Percentiles rank a stretch among this genome's conserved stretches.
Conservation (phyloP, 2,797 vertebrate species). For the Eospalax fontanierii region DNA sequence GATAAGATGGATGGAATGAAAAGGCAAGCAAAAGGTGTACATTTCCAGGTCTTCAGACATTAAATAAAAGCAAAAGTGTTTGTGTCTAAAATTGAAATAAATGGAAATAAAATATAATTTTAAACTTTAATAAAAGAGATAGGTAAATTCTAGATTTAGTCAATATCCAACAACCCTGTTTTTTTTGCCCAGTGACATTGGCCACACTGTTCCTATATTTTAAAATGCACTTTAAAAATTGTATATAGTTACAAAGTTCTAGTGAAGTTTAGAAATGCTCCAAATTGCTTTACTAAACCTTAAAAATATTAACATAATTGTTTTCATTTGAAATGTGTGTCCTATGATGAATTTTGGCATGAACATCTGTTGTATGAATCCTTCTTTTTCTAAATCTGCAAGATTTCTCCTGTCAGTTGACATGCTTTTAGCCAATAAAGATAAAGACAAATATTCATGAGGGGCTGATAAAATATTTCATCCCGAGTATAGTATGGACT, state of each 20-base stretch:
- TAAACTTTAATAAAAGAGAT: slow-evolving; percentile 43
- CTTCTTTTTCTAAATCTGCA: slow-evolving; percentile 48
- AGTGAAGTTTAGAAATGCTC: slow-evolving; percentile 13
- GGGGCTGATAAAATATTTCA: slow-evolving; percentile 54
- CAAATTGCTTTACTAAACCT: not conserved
- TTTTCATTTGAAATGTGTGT: slow-evolving; percentile 68
- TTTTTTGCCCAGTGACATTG: not conserved
- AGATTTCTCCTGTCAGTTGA: slow-evolving; percentile 12
- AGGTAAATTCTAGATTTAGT: slow-evolving; percentile 53
- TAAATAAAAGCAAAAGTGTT: slow-evolving; percentile 7
- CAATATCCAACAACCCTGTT: not conserved
- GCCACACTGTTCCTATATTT: not conserved
- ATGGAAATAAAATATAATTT: slow-evolving; percentile 26
- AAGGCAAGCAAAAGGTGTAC: not conserved
- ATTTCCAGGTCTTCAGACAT: not conserved
- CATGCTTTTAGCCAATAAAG: slow-evolving; percentile 20
- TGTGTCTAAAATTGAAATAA: slow-evolving; percentile 2
- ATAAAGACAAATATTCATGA: not conserved
- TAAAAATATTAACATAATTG: slow-evolving; percentile 1
- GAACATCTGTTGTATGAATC: slow-evolving; percentile 23
- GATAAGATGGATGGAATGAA: not conserved
- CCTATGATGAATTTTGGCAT: slow-evolving; percentile 44
- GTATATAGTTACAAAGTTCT: not conserved
- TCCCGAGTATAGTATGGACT: not conserved
- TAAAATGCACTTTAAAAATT: slow-evolving; percentile 2